Conservation (phyloP, 2,888 invertebrate genomes). For the Cactoblastis cactorum region DNA sequence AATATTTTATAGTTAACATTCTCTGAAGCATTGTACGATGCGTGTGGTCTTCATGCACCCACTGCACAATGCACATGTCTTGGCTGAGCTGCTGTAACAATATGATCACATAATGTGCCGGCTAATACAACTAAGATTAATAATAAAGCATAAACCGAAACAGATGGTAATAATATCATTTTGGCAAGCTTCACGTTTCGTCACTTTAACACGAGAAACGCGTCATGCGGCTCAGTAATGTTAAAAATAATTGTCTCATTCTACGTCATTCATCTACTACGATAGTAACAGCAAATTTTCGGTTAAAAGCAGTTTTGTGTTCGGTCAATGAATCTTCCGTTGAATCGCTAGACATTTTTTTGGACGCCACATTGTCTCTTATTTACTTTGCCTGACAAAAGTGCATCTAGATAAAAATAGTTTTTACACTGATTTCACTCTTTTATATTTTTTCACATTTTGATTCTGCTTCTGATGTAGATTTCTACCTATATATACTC, state of each 20-base stretch:
- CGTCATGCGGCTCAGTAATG: slow-evolving; percentile 52
- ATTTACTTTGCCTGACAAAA: background rate
- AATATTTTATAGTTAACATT: background rate
- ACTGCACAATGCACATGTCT: background rate
- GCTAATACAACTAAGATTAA: background rate
- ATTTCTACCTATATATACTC: no score
- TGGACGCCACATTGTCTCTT: background rate
- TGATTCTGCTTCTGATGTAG: no score
- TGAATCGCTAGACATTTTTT: slow-evolving; percentile 39
- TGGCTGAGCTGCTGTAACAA: background rate
- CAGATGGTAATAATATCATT: slow-evolving; percentile 38
- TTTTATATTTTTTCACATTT: background rate
- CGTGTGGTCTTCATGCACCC: background rate
- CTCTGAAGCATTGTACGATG: background rate
- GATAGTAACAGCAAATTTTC: slow-evolving; percentile 73
- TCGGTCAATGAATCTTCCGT: slow-evolving; percentile 57
- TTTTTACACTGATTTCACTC: no score
- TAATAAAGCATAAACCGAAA: background rate
- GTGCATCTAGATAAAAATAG: background rate
- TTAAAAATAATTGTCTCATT: slow-evolving; percentile 77
- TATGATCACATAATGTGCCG: background rate
- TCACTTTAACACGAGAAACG: slow-evolving; percentile 30
- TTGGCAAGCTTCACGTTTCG: slow-evolving; percentile 51
- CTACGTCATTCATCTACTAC: slow-evolving; percentile 61
- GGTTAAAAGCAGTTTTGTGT: slow-evolving; percentile 60